These are phyloP conservation scores for Zosterops lateralis DNA, from an alignment of 2,113 vertebrate genomes.

Conservation along the genomic window DNA sequence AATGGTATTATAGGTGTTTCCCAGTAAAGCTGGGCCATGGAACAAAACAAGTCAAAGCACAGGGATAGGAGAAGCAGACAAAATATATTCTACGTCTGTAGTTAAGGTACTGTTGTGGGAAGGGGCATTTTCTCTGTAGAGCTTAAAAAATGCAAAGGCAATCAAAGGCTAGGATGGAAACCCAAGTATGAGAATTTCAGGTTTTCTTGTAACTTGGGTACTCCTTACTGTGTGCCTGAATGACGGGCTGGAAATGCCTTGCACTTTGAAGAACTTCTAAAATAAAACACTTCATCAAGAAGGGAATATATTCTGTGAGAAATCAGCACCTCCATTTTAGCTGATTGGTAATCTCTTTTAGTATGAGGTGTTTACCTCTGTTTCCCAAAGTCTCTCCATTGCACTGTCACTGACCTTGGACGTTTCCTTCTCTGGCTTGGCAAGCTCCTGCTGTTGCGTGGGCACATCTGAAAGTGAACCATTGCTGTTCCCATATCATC, in stretches of 20 bases:
- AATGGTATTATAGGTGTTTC: not conserved
- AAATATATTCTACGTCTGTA: not conserved
- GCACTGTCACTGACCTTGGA: not conserved
- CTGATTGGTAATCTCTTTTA: not conserved
- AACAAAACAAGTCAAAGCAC: not conserved
- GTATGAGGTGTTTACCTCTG: not conserved
- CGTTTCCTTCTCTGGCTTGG: not conserved
- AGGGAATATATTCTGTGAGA: not conserved
- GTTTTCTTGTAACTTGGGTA: not conserved
- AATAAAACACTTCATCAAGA: not conserved
- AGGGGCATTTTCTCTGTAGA: not conserved
- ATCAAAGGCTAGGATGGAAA: not conserved
- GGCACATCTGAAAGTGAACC: not conserved
- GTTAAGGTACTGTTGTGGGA: not conserved
- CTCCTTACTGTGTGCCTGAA: not conserved
- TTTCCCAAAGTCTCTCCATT: not conserved
- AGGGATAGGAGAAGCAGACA: not conserved
- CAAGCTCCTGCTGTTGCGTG: not conserved
- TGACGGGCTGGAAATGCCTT: not conserved
- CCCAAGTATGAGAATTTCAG: not conserved
- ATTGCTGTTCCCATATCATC: not conserved
- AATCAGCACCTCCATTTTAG: not conserved
- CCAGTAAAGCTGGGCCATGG: not conserved
- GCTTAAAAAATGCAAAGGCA: not conserved
- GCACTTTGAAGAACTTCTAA: not conserved